A percentile compares a stretch with the other conserved stretches of the same genome.
Evolutionary conservation across 2,888 invertebrate genomes (phyloP).

Genomic region (Archips xylosteana): DNA sequence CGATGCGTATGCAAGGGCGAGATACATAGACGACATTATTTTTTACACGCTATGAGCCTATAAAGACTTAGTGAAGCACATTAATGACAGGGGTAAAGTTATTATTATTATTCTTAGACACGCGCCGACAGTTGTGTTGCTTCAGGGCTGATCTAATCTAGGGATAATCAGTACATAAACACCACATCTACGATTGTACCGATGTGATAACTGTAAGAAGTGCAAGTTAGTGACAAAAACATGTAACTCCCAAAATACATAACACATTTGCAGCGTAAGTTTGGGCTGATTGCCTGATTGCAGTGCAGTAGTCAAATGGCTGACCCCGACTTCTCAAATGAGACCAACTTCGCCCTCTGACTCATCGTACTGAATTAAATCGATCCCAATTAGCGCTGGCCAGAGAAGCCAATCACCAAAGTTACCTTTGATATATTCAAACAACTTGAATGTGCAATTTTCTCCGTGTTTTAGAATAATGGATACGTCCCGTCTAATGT

Average conservation of each 20-base stretch:
- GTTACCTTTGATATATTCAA: slow-evolving; percentile 50
- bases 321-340: slow-evolving; percentile 22
- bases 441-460: slow-evolving; percentile 62
- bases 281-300: background rate
- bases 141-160: too few species aligned
- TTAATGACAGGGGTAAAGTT: too few species aligned
- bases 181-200: background rate
- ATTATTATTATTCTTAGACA: too few species aligned
- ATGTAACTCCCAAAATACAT: background rate
- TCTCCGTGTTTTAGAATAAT: slow-evolving; percentile 64
- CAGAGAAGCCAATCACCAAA: background rate
- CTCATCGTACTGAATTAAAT: slow-evolving; percentile 29
- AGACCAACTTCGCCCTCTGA: slow-evolving; percentile 26
- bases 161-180: too few species aligned
- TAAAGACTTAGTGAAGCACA: too few species aligned
- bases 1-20: too few species aligned
- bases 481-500: slow-evolving; percentile 63
- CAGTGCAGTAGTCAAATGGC: slow-evolving; percentile 18
- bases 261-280: background rate
- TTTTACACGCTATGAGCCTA: too few species aligned
- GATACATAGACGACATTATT: too few species aligned
- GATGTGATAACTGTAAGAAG: background rate
- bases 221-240: background rate
- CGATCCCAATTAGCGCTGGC: slow-evolving; percentile 31
- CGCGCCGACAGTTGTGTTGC: too few species aligned